Evolutionary conservation across 2,113 vertebrate species (phyloP), one percentile per base, ranked within the genome.

Genomic region (Oenanthe melanoleuca): DNA sequence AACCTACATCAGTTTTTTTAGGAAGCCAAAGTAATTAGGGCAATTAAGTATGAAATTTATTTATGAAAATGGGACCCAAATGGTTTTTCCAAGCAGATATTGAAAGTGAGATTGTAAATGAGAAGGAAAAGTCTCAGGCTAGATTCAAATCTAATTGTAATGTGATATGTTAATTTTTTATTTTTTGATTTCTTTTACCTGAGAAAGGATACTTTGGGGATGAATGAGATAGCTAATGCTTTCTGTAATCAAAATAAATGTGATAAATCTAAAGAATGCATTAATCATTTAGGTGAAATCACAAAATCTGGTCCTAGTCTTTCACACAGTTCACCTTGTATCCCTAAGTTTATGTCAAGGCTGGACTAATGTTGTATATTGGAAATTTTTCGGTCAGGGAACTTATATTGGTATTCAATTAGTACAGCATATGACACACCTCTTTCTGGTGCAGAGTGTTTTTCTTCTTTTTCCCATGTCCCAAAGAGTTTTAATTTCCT

Each of bases 11-110:
- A 94, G 40, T 67, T 92, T 91, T 91, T 40, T 79, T 25, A 56
- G 77, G 33, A 75, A 79, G 17, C 31, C 59, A 29, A 71, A 94
- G 64, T 80, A 89, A 87, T 65, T 64, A 78, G 15, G 26, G 31
- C 80, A 88, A 93, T 78, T 89, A 83, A 93, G 23, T 53, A 69
- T 45, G 74, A 14, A 74, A 71, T 88, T 86, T 77, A 83, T 80
- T 90, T 67, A 80, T 38, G 38, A 88, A 89, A 90, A 86, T 47
- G 40, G 9, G 56, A 91, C 65, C 33, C 34, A 73, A 89, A 74
- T 61, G 50, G 2, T n/a, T 84, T 26, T 59, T 71, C 37, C 21
- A 57, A 33, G 22, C 19, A 65, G 29, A 73, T 60, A 64, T 47
- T 80, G 53, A 55, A 75, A 64, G 29, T 49, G 40, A 59, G 9